Base-by-base conservation (phyloP, 2,888 invertebrate genomes). In the Chaetogeoica ovagalla region DNA sequence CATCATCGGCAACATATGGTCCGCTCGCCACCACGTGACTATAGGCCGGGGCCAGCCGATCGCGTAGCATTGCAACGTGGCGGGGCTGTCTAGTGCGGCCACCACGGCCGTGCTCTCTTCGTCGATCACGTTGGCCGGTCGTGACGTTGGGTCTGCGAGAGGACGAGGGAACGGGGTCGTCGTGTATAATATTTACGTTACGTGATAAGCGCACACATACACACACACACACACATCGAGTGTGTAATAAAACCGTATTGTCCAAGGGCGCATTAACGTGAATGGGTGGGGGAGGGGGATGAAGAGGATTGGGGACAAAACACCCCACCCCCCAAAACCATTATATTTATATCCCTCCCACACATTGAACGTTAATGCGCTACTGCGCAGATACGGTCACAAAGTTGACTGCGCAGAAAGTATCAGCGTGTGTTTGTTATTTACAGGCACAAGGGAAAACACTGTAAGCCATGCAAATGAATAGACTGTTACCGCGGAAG, bases 1-100 rank as follows among this genome's bases (percentile, higher is more conserved):
- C 1, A 15, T 52, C 83, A 91, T 87, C 0, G 95, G 94, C 82
- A 96, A 89, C 89, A 94, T 91, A 76, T 89, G 88, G 63, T 90
- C 89, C 66, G 93, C 93, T 81, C 91, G 91, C 93, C 94, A 94
- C 96, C 96, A 96, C 83, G 91, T 92, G 69, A 95, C 91, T 70
- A 89, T 87, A 0, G 96, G 95, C 82, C 89, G 86, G 0, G 96
- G 96, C 89, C 90, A 90, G 68, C 96, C 96, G 86, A 93, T 91
- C 57, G 94, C 94, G 84, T 92, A 92, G 86, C 96, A 96, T 84
- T 92, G 91, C 68, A 96, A 87, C 81, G 89, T 86, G 66, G 93
- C 89, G 48, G 93, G 91, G 48, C 89, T 89, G 83, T 92, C 92
- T 83, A 95, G 87, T 82, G 91, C 90, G 37, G 93, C 94, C 68